Conservation (phyloP, 2,797 vertebrate species). For the Zalophus californianus region DNA sequence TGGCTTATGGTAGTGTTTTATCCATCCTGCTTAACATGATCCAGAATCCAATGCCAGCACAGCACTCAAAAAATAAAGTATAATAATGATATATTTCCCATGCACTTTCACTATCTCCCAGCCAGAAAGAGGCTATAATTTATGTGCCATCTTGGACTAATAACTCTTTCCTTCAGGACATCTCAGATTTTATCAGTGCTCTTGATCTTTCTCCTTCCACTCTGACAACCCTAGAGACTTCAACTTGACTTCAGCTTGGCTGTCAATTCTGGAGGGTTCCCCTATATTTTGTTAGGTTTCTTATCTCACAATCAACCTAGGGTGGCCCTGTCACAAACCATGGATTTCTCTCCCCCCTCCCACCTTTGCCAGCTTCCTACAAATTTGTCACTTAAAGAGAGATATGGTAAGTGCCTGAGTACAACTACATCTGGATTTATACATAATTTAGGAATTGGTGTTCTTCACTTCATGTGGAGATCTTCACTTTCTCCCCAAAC, state of each 20-base stretch:
- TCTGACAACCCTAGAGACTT: background rate
- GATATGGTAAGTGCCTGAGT: background rate
- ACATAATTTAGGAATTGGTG: background rate
- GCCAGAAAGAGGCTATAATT: background rate
- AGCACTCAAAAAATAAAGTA: constrained; percentile 23
- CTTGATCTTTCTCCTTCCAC: background rate
- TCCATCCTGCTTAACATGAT: background rate
- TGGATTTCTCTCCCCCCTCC: background rate
- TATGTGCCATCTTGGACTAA: background rate
- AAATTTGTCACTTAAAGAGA: background rate
- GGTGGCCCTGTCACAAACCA: background rate
- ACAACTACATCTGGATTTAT: background rate
- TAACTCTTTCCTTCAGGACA: background rate
- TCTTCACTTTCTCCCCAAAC: background rate
- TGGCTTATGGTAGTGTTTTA: background rate
- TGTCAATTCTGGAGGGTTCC: background rate
- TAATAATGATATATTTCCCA: background rate
- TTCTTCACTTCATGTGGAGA: background rate
- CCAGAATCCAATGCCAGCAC: background rate
- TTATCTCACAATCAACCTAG: background rate
- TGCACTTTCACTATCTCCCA: background rate
- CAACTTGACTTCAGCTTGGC: background rate
- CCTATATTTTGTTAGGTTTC: constrained; percentile 8
- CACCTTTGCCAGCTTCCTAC: background rate
- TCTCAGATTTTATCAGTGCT: background rate